Conservation (phyloP, 1,140 invertebrate genomes). For the Chlorops oryzae region DNA sequence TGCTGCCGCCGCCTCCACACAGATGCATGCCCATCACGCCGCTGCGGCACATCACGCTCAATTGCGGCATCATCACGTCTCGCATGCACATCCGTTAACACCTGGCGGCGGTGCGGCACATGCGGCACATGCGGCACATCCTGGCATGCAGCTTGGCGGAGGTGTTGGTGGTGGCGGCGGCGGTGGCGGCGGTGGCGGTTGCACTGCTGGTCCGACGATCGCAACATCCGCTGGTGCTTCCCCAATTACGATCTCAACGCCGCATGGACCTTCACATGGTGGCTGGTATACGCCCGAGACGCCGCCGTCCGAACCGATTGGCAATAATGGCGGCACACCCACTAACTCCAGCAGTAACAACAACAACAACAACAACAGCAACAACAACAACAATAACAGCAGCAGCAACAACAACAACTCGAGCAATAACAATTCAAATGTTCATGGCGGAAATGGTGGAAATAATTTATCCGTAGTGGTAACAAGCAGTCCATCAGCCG, state of each 20-base stretch:
- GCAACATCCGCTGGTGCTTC: slow-evolving; percentile 32
- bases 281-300: slow-evolving; percentile 48
- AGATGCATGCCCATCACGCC: slow-evolving; percentile 40
- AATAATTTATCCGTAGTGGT: neutral
- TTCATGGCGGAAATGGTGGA: too few species aligned
- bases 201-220: slow-evolving; percentile 13
- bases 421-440: neutral
- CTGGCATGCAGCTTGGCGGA: slow-evolving; percentile 29
- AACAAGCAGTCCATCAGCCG: neutral
- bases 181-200: slow-evolving; percentile 23
- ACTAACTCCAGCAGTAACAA: slow-evolving; percentile 14
- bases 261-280: slow-evolving; percentile 41
- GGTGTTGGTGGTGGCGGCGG: slow-evolving; percentile 24
- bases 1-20: slow-evolving; percentile 30
- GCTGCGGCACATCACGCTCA: slow-evolving; percentile 42
- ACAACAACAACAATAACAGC: slow-evolving; percentile 15
- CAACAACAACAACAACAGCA: slow-evolving; percentile 17
- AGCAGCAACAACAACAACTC: slow-evolving; percentile 26
- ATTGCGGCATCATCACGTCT: slow-evolving; percentile 19
- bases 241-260: slow-evolving; percentile 42
- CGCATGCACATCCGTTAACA: slow-evolving; percentile 25
- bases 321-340: slow-evolving; percentile 5
- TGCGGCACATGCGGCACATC: slow-evolving; percentile 28
- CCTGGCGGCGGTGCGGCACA: slow-evolving; percentile 22
- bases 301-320: slow-evolving; percentile 39